A percentile compares a stretch with the other conserved stretches of the same genome.
phyloP scores from a whole-genome alignment of 2,888 invertebrate genomes.

The Ophonus ardosiacus region DNA sequence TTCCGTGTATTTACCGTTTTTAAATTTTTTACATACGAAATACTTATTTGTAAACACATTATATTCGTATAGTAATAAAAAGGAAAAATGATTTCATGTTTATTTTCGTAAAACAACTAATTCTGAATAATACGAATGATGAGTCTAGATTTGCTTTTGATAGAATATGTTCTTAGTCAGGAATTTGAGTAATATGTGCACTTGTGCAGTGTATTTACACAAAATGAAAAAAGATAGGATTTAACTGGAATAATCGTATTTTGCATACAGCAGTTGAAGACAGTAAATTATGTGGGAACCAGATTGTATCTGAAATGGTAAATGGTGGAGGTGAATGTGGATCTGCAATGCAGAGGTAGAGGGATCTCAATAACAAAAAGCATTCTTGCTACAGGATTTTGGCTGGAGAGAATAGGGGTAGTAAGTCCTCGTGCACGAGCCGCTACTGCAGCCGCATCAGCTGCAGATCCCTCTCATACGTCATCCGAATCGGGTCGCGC shows the following conservation, averaged over 20 bases:
- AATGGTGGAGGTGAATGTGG: neutral
- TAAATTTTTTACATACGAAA: too few relatives aligned
- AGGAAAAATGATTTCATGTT: too few relatives aligned
- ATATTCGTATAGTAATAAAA: too few relatives aligned
- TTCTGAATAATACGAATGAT: too few relatives aligned
- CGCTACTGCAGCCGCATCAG: conserved; percentile 59
- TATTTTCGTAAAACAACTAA: too few relatives aligned
- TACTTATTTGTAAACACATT: too few relatives aligned
- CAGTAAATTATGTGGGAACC: neutral
- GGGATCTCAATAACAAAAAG: neutral
- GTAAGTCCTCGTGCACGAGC: conserved; percentile 10
- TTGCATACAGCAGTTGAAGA: neutral
- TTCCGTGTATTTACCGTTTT: too few relatives aligned
- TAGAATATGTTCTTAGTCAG: too few relatives aligned
- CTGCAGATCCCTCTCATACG: conserved; percentile 62
- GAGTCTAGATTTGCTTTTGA: too few relatives aligned
- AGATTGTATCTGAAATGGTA: neutral
- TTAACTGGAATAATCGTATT: neutral
- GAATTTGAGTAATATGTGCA: too few relatives aligned
- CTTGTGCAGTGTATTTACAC: neutral
- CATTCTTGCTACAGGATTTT: neutral
- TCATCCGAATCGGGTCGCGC: conserved; percentile 60
- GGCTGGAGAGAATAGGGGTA: neutral
- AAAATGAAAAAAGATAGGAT: neutral
- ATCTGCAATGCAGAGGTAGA: conserved; percentile 28